Conservation (phyloP, 2,113 vertebrate genomes). For the Prolemur simus region DNA sequence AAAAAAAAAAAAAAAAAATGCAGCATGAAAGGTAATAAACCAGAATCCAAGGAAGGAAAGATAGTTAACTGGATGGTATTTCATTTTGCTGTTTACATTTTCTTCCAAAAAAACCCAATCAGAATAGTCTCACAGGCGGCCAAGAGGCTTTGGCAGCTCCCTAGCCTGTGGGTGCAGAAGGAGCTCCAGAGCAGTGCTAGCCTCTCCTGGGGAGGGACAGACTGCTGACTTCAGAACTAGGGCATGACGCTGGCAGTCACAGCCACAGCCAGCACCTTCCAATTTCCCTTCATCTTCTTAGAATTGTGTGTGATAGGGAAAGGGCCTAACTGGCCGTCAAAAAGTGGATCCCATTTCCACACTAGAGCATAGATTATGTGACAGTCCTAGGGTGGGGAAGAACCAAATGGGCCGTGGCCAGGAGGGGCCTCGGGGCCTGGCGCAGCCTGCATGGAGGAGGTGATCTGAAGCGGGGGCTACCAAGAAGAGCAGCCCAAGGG, state of each 20-base stretch:
- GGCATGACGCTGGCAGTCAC: neutral
- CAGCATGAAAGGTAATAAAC: neutral
- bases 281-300: neutral
- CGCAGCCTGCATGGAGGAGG: neutral
- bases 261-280: neutral
- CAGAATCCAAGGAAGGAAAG: neutral
- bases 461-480: neutral
- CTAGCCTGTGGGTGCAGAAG: too few relatives aligned
- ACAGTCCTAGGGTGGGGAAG: neutral
- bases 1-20: neutral
- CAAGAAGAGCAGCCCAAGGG: neutral
- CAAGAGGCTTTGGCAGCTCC: neutral
- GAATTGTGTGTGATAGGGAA: neutral
- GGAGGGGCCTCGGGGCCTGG: neutral
- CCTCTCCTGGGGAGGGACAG: accelerated
- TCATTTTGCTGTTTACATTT: neutral
- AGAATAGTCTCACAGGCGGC: neutral
- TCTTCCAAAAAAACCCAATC: neutral
- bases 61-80: neutral
- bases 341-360: neutral
- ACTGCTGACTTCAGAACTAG: neutral
- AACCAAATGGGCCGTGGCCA: too few relatives aligned
- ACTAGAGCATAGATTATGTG: neutral
- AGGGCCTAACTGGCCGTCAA: neutral
- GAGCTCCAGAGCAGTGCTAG: neutral